Base-by-base conservation (phyloP, 2,797 vertebrate genomes). In the Heliangelus exortis region DNA sequence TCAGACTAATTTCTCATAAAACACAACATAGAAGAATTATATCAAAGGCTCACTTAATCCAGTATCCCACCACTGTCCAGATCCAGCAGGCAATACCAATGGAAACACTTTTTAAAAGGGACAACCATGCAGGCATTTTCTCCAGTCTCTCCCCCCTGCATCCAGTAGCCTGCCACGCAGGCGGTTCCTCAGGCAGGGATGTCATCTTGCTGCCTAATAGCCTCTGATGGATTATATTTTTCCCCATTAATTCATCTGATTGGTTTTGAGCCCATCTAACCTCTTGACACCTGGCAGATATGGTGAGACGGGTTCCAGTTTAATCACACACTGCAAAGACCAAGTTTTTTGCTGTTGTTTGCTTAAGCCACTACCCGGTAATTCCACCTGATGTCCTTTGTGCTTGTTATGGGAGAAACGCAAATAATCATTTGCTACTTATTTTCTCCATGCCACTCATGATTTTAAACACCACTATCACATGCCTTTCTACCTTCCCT, bases 341-440 rank as follows among this genome's bases (percentile, higher is more conserved):
- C 83, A 48, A 67, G 81, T 10, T 57, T 48, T 53, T 78, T 58
- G 39, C 69, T 88, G 69, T 11, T 87, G 58, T 72, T 95, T 90
- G 58, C 80, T 94, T 84, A 92, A 95, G 73, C n/a, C 54, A 26
- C 83, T 51, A 62, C n/a, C 85, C 7, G 0, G 45, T 93, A 92
- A 91, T 95, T 94, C 73, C 66, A 86, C 16, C 39, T 78, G 79
- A 95, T 86, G 76, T 88, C 82, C 61, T 58, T 72, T 63, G 41
- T 55, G 87, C 79, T 91, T 88, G 26, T 48, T 93, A 80, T 54
- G 58, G 59, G 65, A 92, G 89, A 92, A 94, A 84, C 0, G 1
- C 90, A 94, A 95, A 85, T 88, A 93, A 94, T 93, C 76, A 93
- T 91, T 95, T 94, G 85, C 87, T 91, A 75, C 69, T 91, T 91